phyloP scores from a whole-genome alignment of 2,113 vertebrate species.

The Anolis carolinensis region DNA sequence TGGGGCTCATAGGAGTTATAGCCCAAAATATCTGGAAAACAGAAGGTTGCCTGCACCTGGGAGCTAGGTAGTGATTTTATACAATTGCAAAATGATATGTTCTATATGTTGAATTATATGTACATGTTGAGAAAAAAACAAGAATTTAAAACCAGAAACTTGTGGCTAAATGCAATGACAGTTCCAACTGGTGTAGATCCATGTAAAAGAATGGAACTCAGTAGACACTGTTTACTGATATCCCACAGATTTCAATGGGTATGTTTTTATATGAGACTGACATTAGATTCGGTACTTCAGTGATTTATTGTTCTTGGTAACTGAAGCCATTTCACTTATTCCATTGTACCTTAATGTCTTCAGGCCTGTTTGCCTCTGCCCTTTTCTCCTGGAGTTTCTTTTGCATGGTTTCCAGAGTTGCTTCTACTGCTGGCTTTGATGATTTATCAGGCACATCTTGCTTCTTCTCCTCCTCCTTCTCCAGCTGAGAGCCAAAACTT shows the following conservation, averaged over 20 bases:
- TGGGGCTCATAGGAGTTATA: too few species aligned
- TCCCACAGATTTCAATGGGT: too few species aligned
- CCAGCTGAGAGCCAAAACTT: slow-evolving; percentile 96
- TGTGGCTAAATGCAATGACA: too few species aligned
- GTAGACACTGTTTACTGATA: too few species aligned
- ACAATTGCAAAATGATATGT: neutral
- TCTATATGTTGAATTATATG: neutral
- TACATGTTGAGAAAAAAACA: neutral
- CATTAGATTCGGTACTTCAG: neutral
- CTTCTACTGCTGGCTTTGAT: slow-evolving; percentile 85
- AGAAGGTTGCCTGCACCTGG: too few species aligned
- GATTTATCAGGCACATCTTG: slow-evolving; percentile 83
- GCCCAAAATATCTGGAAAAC: too few species aligned
- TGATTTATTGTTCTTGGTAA: neutral
- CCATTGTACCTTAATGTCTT: slow-evolving; percentile 90
- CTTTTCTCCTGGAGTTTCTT: slow-evolving; percentile 94
- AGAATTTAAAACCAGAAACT: neutral
- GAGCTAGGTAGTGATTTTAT: neutral
- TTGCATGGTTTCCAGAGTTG: slow-evolving; percentile 86
- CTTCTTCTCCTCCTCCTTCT: slow-evolving; percentile 83
- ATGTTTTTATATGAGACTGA: too few species aligned
- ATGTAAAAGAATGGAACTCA: too few species aligned
- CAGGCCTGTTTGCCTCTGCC: slow-evolving; percentile 84
- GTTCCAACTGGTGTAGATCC: too few species aligned
- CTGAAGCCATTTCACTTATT: neutral